These are phyloP conservation scores for Amniataba percoides DNA, from an alignment of 2,797 vertebrate species.

Conservation along the genomic window DNA sequence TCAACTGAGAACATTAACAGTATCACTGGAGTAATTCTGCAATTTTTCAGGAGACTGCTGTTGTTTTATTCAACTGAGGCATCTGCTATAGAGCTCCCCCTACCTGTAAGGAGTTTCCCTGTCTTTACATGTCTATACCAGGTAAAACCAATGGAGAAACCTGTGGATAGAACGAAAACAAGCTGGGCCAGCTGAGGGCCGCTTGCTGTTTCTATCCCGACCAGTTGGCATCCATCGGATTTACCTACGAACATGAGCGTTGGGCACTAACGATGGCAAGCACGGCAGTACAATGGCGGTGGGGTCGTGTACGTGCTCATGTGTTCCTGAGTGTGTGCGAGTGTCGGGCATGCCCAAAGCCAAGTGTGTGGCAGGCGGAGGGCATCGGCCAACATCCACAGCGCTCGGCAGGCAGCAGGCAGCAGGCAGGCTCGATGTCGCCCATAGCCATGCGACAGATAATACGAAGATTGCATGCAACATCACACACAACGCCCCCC, in stretches of 20 bases:
- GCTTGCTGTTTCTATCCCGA: conserved; percentile 70
- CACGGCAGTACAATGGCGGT: conserved; percentile 70
- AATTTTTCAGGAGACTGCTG: conserved; percentile 76
- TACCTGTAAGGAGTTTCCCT: conserved; percentile 84
- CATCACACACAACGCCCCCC: conserved; percentile 45
- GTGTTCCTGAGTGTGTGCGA: conserved; percentile 74
- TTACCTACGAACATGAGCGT: conserved; percentile 84
- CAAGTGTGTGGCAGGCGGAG: conserved; percentile 62
- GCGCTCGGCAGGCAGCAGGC: conserved; percentile 64
- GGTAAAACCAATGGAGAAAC: conserved; percentile 82
- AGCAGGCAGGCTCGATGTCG: conserved; percentile 51
- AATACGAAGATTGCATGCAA: conserved; percentile 71
- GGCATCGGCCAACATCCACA: conserved; percentile 80
- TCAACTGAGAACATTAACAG: conserved; percentile 75
- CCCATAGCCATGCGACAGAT: conserved; percentile 80
- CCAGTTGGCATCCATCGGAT: conserved; percentile 73
- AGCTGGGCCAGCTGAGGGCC: conserved; percentile 41
- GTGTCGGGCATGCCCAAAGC: conserved; percentile 75
- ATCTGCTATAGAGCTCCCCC: conserved; percentile 86
- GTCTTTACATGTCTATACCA: conserved; percentile 72
- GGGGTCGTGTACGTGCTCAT: conserved; percentile 67
- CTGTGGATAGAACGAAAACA: conserved; percentile 73
- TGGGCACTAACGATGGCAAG: conserved; percentile 82
- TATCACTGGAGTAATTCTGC: conserved; percentile 78
- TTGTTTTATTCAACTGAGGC: conserved; percentile 61